Conservation (phyloP, 2,113 vertebrate genomes). For the Anhinga anhinga region DNA sequence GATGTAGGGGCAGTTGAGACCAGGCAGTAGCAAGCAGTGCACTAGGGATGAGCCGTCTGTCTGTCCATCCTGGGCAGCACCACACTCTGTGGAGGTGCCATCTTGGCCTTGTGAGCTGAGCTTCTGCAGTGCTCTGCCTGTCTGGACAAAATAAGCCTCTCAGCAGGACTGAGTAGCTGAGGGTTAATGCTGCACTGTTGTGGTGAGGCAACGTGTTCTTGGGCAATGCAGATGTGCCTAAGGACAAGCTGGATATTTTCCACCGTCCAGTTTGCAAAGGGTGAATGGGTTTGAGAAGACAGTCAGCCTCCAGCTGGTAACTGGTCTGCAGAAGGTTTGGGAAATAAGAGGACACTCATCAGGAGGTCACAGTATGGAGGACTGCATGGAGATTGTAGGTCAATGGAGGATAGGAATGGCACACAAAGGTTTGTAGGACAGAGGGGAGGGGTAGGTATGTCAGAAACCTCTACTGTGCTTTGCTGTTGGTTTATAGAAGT, state of each 20-base stretch:
- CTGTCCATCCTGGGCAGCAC: not conserved
- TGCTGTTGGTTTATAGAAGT: not conserved
- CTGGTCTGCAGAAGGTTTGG: not conserved
- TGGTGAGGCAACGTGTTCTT: not conserved
- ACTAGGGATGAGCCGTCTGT: not conserved
- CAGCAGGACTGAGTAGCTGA: not conserved
- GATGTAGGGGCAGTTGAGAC: not conserved
- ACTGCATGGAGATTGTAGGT: not conserved
- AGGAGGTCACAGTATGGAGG: not conserved
- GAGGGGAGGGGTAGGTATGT: not conserved
- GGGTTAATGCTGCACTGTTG: not conserved
- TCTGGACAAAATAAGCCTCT: not conserved
- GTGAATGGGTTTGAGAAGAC: not conserved
- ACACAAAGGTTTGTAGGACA: not conserved
- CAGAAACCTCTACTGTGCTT: not conserved
- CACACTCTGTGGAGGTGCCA: not conserved
- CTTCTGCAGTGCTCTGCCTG: not conserved
- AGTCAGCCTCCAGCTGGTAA: not conserved
- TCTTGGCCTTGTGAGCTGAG: not conserved
- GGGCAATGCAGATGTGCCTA: not conserved
- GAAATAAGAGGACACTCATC: not conserved
- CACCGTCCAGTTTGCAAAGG: not conserved
- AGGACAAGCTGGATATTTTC: not conserved
- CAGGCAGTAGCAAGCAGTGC: not conserved
- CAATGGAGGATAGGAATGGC: not conserved